Conservation (phyloP, 2,797 vertebrate genomes). For the Podarcis lilfordi region DNA sequence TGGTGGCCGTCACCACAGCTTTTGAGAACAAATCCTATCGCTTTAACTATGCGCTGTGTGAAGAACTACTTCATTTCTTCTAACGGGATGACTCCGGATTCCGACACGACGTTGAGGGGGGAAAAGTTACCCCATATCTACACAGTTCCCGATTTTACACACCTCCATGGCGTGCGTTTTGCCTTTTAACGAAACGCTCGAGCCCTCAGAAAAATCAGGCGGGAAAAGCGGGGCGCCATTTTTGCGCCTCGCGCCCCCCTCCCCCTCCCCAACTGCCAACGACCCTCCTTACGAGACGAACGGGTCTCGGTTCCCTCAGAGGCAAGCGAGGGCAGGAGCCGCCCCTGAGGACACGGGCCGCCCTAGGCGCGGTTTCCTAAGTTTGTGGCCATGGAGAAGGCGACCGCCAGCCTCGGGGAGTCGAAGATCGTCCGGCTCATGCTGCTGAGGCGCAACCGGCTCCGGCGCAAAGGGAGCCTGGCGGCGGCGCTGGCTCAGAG, state of each 20-base stretch:
- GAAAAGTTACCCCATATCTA: no score
- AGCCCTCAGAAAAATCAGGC: neutral
- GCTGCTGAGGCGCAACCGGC: neutral
- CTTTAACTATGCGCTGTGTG: no score
- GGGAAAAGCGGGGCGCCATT: neutral
- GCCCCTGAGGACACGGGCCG: neutral
- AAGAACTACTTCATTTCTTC: no score
- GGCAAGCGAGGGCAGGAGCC: no score
- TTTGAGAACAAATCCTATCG: no score
- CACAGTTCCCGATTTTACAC: no score
- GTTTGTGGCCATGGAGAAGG: neutral
- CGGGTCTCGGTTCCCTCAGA: neutral
- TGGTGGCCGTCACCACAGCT: no score
- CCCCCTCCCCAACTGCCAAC: neutral
- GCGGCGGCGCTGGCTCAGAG: constrained; percentile 29
- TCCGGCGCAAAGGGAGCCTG: constrained; percentile 17
- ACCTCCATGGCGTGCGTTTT: no score
- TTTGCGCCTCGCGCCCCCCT: no score
- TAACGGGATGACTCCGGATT: no score
- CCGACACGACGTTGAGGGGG: no score
- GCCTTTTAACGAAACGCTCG: no score
- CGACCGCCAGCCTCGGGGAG: accelerated
- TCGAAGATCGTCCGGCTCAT: neutral
- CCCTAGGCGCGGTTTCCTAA: neutral
- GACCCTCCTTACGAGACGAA: neutral